Percentiles rank a stretch among this genome's conserved stretches.
Evolutionary conservation across 2,888 invertebrate species (phyloP).

Genomic region (Melanostoma scalare): DNA sequence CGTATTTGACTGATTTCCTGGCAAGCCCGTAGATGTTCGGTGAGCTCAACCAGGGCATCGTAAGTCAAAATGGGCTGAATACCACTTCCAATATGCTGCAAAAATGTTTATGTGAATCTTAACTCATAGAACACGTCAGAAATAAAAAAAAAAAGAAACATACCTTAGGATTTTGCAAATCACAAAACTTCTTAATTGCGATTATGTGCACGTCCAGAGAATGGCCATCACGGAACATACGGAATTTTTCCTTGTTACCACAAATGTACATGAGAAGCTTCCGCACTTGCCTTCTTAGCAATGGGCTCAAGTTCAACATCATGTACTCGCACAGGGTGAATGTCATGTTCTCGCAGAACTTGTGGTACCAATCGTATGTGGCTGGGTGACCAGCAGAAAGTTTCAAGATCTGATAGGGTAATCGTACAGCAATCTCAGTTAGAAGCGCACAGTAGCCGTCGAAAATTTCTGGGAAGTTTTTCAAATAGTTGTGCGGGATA

Average conservation of each 20-base stretch:
- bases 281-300: constrained; percentile 91
- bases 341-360: constrained; percentile 85
- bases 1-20: constrained; percentile 95
- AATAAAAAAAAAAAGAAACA: constrained; percentile 3
- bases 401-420: constrained; percentile 93
- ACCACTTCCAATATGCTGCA: constrained; percentile 73
- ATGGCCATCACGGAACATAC: constrained; percentile 96
- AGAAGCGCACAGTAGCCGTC: constrained; percentile 96
- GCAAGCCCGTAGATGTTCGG: constrained; percentile 97
- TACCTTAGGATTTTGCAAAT: constrained; percentile 80
- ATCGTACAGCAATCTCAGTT: constrained; percentile 95
- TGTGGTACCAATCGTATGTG: constrained; percentile 83
- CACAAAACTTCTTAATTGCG: constrained; percentile 84
- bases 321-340: constrained; percentile 95
- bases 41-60: constrained; percentile 95
- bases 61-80: constrained; percentile 86
- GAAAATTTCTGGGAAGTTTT: constrained; percentile 95
- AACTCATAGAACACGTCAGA: background rate
- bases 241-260: constrained; percentile 97
- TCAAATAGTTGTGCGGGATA: constrained; percentile 95
- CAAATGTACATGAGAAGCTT: constrained; percentile 96
- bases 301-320: constrained; percentile 92
- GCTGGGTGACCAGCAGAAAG: constrained; percentile 81
- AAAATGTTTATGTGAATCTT: background rate
- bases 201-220: constrained; percentile 94